A percentile compares a stretch with the other conserved stretches of the same genome.
Evolutionary conservation across 2,888 invertebrate genomes (phyloP).

Genomic region (Mellilla xanthometata): DNA sequence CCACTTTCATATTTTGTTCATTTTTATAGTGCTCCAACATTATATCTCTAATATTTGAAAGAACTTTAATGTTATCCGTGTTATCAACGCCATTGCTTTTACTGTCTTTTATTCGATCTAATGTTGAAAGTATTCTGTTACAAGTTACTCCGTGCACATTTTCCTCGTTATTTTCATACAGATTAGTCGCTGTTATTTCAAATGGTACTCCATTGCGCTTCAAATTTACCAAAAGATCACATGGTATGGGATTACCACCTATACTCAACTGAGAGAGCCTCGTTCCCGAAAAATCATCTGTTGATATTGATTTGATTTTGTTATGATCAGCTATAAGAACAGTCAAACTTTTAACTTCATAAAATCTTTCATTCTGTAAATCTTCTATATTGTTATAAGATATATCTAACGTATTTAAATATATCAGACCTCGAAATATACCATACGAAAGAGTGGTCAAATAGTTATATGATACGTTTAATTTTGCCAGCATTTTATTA

Average conservation of each 20-base stretch:
- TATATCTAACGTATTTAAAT: conserved; percentile 51
- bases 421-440: conserved; percentile 49
- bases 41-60: conserved; percentile 35
- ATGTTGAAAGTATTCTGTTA: conserved; percentile 26
- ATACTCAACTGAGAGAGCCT: conserved; percentile 52
- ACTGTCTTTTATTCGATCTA: conserved; percentile 4
- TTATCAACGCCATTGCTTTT: conserved; percentile 14
- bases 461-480: conserved; percentile 61
- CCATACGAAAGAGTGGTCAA: conserved; percentile 51
- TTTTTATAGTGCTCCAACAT: conserved; percentile 25
- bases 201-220: conserved; percentile 32
- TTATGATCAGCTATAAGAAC: conserved; percentile 57
- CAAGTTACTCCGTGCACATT: conserved; percentile 43
- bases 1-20: conserved; percentile 8
- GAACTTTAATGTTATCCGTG: conserved; percentile 20
- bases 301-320: conserved; percentile 43
- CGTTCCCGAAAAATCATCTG: conserved; percentile 48
- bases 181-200: conserved; percentile 43
- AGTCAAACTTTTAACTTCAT: conserved; percentile 45
- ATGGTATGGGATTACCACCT: conserved; percentile 62
- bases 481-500: conserved; percentile 37
- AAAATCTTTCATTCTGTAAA: conserved; percentile 54
- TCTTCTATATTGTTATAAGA: conserved; percentile 55
- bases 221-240: conserved; percentile 47
- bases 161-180: conserved; percentile 37